phyloP scores from a whole-genome alignment of 2,113 vertebrate species.

The Calidris pugnax region DNA sequence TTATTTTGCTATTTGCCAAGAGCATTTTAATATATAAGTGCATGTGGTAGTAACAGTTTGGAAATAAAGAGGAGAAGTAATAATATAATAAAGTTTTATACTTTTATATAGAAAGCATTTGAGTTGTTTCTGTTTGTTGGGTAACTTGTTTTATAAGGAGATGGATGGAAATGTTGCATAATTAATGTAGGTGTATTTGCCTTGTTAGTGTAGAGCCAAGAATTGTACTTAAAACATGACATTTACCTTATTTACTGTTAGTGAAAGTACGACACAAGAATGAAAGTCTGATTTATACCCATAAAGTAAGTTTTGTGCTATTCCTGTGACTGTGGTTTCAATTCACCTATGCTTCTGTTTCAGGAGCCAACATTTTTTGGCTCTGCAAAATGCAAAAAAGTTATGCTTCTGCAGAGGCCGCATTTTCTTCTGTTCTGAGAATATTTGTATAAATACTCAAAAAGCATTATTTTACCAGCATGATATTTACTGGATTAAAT shows the following conservation, averaged over 20 bases:
- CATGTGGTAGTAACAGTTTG: neutral
- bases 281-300: neutral
- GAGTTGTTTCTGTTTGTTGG: neutral
- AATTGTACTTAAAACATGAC: neutral
- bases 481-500: neutral
- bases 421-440: neutral
- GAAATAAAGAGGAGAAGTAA: neutral
- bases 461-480: neutral
- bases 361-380: neutral
- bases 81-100: neutral
- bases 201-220: neutral
- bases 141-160: neutral
- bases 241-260: neutral
- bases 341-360: neutral
- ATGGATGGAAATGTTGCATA: neutral
- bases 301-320: neutral
- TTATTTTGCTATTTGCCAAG: neutral
- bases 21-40: neutral
- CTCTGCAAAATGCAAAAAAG: neutral
- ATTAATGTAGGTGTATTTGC: neutral
- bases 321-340: neutral
- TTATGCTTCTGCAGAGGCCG: neutral
- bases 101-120: neutral
- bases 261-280: neutral
- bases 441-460: neutral